Percentiles rank a stretch among this genome's conserved stretches.
These are phyloP conservation scores for Aplysina aerophoba DNA, from an alignment of 37 sponge, comb jelly and placozoan genomes.

Conservation along the genomic window DNA sequence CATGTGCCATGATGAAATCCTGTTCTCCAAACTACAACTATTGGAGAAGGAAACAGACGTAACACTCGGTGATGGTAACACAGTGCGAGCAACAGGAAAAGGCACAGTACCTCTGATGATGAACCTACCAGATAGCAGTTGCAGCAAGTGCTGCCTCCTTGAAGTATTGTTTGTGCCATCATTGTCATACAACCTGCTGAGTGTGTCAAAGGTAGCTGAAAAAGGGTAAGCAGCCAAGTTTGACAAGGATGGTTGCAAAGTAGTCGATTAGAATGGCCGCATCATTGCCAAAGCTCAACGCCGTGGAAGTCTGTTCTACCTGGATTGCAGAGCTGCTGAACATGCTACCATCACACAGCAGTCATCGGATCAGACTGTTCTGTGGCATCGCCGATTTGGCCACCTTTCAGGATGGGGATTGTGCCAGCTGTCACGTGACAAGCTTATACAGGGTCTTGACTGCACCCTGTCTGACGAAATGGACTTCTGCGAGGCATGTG, in stretches of 20 bases:
- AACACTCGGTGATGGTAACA: slow-evolving; percentile 52
- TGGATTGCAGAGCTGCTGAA: not conserved
- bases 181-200: slow-evolving; percentile 42
- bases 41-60: too few relatives aligned
- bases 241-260: slow-evolving; percentile 36
- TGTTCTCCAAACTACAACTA: too few relatives aligned
- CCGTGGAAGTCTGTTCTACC: slow-evolving; percentile 58
- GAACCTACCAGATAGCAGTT: slow-evolving; percentile 40
- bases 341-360: not conserved
- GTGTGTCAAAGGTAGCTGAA: slow-evolving; percentile 54
- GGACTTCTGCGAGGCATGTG: slow-evolving; percentile 55
- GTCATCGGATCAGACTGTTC: not conserved
- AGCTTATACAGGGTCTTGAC: slow-evolving; percentile 56
- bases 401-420: slow-evolving; percentile 47
- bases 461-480: slow-evolving; percentile 40
- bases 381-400: slow-evolving; percentile 69
- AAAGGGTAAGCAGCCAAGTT: slow-evolving; percentile 40
- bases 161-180: slow-evolving; percentile 56
- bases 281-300: slow-evolving; percentile 47
- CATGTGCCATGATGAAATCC: too few relatives aligned
- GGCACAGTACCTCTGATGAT: slow-evolving; percentile 28
- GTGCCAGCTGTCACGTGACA: slow-evolving; percentile 45
- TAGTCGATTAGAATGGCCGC: slow-evolving; percentile 27
- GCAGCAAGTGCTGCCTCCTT: slow-evolving; percentile 41
- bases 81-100: slow-evolving; percentile 20